Base-by-base conservation (phyloP, 2,113 vertebrate species). In the Sinocyclocheilus anophthalmus region DNA sequence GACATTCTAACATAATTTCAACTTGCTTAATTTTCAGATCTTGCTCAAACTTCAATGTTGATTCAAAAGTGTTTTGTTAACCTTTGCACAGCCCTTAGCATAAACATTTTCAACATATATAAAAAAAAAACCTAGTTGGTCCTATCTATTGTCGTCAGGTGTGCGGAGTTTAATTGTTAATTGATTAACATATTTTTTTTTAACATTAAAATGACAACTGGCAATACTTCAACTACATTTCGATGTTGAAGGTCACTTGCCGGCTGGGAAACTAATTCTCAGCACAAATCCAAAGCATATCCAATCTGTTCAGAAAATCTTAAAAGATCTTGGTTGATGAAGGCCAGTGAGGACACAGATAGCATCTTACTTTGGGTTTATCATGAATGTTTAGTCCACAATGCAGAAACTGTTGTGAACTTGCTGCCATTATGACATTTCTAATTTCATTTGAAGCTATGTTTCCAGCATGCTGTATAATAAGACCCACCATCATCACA, bases 271-370 rank as follows among this genome's bases (percentile, higher is more conserved):
- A 61, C 22, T 9, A 18, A 81, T 63, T 45, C 20, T 14, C 79
- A 45, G 57, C 37, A 24, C 20, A 63, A 80, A 80, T 75, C 55
- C 11, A 59, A n/a, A 78, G 4, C 10, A 59, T 37, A 55, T 18
- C 76, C 14, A 78, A 11, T 70, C 4, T 1, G 6, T 4, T 59
- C 2, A 55, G 8, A 77, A 59, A 59, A 26, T 26, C 26, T 26
- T 26, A 26, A 26, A 8, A 72, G 24, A 72, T 39, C 20, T 13
- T 30, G 20, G 20, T 82, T 2, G 33, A 37, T 81, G 76, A 37
- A 86, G 84, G 85, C 77, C 81, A 63, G 13, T 84, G 88, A 72
- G 26, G 59, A 55, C 5, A 70, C 59, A 72, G 81, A 65, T 78
- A 86, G 50, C 57, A 77, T 86, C 73, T 30, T 39, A 22, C 83